phyloP scores from a whole-genome alignment of 1,140 invertebrate species.

The Heliconius hewitsoni region DNA sequence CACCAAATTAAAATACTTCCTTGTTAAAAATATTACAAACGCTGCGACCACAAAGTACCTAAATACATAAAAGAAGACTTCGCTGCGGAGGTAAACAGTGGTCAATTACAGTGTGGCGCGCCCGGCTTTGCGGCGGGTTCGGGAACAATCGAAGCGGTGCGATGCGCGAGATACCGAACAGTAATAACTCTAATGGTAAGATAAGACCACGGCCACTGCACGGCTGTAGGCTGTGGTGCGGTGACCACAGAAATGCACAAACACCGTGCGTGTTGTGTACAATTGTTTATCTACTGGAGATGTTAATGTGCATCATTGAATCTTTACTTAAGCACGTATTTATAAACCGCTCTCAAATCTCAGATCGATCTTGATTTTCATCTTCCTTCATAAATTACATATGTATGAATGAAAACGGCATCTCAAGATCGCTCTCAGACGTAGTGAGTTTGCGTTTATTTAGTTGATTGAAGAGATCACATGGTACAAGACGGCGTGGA shows the following conservation, averaged over 20 bases:
- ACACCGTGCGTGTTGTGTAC: slow-evolving; percentile 46
- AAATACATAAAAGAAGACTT: slow-evolving; percentile 69
- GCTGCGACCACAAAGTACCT: slow-evolving; percentile 49
- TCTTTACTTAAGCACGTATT: neutral
- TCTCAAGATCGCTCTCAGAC: too few species aligned
- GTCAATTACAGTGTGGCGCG: slow-evolving; percentile 75
- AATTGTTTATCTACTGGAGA: neutral
- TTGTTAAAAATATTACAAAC: slow-evolving; percentile 50
- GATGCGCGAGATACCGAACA: slow-evolving; percentile 74
- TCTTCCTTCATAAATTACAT: too few species aligned
- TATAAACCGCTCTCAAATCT: neutral
- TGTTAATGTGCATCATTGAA: neutral
- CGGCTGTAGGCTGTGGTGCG: slow-evolving; percentile 52
- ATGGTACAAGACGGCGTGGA: slow-evolving; percentile 12
- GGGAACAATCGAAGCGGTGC: slow-evolving; percentile 79
- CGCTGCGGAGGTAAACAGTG: slow-evolving; percentile 73
- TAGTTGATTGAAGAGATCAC: slow-evolving; percentile 12
- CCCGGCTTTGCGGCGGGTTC: slow-evolving; percentile 67
- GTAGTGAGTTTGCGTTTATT: neutral
- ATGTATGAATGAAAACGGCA: too few species aligned
- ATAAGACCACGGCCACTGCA: slow-evolving; percentile 69
- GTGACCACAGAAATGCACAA: slow-evolving; percentile 54
- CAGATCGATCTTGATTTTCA: too few species aligned
- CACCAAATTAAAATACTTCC: slow-evolving; percentile 44
- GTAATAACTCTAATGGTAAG: slow-evolving; percentile 79